These are phyloP conservation scores for Poeciliopsis retropinna DNA, from an alignment of 2,113 vertebrate genomes.

Conservation along the genomic window DNA sequence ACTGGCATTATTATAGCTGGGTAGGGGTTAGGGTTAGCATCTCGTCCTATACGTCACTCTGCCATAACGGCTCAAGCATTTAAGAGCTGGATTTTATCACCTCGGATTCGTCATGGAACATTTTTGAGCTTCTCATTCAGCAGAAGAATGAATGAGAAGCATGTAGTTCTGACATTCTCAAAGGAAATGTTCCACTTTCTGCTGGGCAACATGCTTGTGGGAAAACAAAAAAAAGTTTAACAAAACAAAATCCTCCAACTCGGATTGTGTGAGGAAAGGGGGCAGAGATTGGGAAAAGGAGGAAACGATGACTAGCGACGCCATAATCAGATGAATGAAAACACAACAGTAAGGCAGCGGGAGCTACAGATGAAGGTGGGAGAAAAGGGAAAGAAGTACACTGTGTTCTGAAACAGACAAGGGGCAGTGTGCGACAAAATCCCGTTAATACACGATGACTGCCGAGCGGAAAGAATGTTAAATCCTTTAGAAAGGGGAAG, in stretches of 20 bases:
- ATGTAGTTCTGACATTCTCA: conserved; percentile 9
- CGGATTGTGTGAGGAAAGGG: conserved; percentile 39
- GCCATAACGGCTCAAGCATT: background rate
- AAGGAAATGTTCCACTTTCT: conserved; percentile 30
- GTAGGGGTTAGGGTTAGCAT: background rate
- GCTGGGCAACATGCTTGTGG: conserved; percentile 34
- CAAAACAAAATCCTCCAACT: conserved; percentile 7
- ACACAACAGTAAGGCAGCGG: background rate
- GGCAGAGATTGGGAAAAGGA: background rate
- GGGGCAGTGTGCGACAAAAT: conserved; percentile 71
- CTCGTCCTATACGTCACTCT: background rate
- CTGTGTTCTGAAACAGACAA: conserved; percentile 54
- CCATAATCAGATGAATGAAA: conserved; percentile 2
- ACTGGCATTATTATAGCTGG: background rate
- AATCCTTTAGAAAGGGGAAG: conserved; percentile 52
- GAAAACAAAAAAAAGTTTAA: conserved; percentile 10
- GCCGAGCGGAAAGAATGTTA: conserved; percentile 81
- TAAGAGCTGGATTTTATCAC: background rate
- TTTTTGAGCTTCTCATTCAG: background rate
- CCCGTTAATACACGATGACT: conserved; percentile 70
- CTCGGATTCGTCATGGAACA: conserved; percentile 4
- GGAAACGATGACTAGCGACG: background rate
- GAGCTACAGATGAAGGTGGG: conserved; percentile 6
- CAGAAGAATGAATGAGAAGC: background rate
- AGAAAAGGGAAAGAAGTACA: background rate